Evolutionary conservation across 1,140 invertebrate genomes (phyloP), one percentile per base, ranked within the genome.

Genomic region (Achroia grisella): DNA sequence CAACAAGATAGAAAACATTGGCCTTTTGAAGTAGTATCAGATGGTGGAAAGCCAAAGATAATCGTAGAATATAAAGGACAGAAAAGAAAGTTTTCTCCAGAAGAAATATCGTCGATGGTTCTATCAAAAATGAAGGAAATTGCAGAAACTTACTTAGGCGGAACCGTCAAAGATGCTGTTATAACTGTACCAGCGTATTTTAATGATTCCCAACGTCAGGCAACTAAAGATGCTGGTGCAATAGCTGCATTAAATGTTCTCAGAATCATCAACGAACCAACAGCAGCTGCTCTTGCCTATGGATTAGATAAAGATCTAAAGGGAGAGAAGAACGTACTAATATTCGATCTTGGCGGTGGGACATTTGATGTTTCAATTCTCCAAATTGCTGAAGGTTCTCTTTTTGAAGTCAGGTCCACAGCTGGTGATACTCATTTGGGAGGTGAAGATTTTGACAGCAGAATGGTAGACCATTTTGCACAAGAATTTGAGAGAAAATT

Each of bases 51-150:
- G 68, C 94, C 94, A 0, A 93, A 93, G 86, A 87, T 86, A 35
- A 89, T 95, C 43, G 89, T 94, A 0, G 90, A 94, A 53, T 95
- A 92, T 78, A 94, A 94, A 75, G 90, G 90, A 0, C 91, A 94
- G 73, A 81, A 69, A 5, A 95, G 94, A 66, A 89, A 73, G 11
- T 96, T 96, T 76, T 89, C 90, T 6, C 93, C 95, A 1, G 94
- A 97, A 82, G 94, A 97, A 86, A 90, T 97, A 45, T 94, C 93
- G 35, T 93, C 94, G 0, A 96, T 96, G 94, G 90, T 97, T 3
- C 71, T 96, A 44, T 89, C 87, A 8, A 96, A 86, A 61, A 85
- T 86, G 84, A 87, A 91, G 32, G 96, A 97, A 92, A 90, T 93
- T 8, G 89, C 89, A 11, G 90, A 91, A 42, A 90, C 88, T 0